Conservation (phyloP, 2,113 vertebrate species). For the Parotia lawesii region DNA sequence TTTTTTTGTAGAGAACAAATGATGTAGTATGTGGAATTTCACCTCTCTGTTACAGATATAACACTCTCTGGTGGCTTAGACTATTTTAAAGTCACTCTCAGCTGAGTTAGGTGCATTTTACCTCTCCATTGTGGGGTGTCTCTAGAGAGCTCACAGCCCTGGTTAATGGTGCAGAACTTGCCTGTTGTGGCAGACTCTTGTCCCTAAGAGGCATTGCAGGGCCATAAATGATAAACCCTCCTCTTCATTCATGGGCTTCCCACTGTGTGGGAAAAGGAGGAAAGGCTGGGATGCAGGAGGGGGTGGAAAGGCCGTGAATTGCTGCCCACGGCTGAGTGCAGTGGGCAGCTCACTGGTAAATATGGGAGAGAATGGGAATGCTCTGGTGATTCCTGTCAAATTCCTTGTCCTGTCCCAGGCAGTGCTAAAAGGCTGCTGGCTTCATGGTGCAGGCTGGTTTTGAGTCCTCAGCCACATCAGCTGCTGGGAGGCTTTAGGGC, state of each 20-base stretch:
- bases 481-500: neutral
- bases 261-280: neutral
- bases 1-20: neutral
- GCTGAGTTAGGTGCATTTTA: neutral
- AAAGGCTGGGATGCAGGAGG: neutral
- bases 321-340: neutral
- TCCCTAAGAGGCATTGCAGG: slow-evolving; percentile 25
- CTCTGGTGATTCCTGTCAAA: neutral
- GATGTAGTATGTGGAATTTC: neutral
- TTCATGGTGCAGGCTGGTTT: neutral
- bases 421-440: neutral
- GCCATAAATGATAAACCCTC: neutral
- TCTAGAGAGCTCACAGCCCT: neutral
- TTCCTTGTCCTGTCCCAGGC: neutral
- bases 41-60: neutral
- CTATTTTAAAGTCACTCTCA: neutral
- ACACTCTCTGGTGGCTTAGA: neutral
- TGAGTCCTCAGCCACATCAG: neutral
- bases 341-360: neutral
- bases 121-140: neutral
- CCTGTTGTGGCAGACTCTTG: neutral
- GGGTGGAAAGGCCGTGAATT: neutral
- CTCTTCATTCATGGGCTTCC: neutral
- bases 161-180: neutral
- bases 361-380: neutral